Conservation (phyloP, 2,797 vertebrate species). For the Microhierax caerulescens region DNA sequence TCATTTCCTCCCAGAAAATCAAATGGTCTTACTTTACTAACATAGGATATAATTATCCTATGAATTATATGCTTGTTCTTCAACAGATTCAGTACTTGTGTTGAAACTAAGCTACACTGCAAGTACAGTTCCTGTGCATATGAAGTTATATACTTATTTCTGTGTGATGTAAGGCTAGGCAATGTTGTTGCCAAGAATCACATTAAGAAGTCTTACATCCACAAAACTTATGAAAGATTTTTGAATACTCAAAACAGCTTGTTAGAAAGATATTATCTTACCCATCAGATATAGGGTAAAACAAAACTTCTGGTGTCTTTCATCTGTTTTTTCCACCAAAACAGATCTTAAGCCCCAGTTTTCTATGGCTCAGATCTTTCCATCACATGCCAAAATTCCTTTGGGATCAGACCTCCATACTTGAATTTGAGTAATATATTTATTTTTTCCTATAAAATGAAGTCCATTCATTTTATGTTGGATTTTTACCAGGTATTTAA, state of each 20-base stretch:
- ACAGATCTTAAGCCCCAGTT: background rate
- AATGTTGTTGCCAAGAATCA: background rate
- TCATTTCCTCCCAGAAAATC: slow-evolving; percentile 28
- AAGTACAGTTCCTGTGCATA: background rate
- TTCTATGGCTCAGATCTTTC: background rate
- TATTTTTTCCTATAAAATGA: background rate
- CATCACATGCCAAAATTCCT: background rate
- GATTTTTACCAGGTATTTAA: slow-evolving; percentile 28
- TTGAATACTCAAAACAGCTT: background rate
- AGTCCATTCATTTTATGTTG: background rate
- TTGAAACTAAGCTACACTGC: background rate
- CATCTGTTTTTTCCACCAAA: background rate
- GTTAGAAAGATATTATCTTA: background rate
- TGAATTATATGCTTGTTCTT: background rate
- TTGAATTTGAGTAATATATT: background rate
- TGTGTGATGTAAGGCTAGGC: background rate
- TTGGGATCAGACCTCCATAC: background rate
- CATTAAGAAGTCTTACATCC: background rate
- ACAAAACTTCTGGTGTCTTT: background rate
- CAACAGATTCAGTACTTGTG: background rate
- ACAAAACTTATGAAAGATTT: background rate
- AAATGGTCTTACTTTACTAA: background rate
- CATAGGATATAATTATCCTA: background rate
- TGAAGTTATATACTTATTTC: background rate
- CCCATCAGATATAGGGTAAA: background rate